Conservation (phyloP, 2,797 vertebrate species). For the Acipenser ruthenus region DNA sequence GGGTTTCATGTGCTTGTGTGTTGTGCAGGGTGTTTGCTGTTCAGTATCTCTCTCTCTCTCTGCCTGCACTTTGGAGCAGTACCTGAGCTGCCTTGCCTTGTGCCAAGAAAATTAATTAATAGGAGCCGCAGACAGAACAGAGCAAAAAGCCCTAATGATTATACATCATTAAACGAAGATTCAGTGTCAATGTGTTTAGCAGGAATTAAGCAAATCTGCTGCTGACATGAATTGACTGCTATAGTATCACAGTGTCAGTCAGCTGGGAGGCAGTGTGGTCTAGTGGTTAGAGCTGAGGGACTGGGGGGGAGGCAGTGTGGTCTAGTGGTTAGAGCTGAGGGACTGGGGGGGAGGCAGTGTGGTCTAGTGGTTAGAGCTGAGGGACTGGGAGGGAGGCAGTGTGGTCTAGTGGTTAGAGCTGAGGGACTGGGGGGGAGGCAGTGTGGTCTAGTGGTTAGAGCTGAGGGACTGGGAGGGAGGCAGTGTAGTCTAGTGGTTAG, state of each 20-base stretch:
- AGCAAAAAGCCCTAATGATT: slow-evolving; percentile 65
- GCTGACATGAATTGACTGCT: slow-evolving; percentile 80
- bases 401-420: slow-evolving; percentile 35
- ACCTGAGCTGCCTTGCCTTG: slow-evolving; percentile 46
- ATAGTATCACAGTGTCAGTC: slow-evolving; percentile 76
- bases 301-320: not conserved
- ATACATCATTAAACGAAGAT: slow-evolving; percentile 79
- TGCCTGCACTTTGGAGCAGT: slow-evolving; percentile 24
- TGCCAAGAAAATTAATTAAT: slow-evolving; percentile 50
- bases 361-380: not conserved
- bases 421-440: slow-evolving; percentile 49
- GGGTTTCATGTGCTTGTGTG: not conserved
- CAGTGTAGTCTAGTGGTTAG: slow-evolving; percentile 23
- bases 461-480: slow-evolving; percentile 20
- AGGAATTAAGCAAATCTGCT: slow-evolving; percentile 80
- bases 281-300: not conserved
- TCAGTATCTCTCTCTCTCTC: slow-evolving; percentile 24
- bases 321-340: not conserved
- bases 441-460: slow-evolving; percentile 40
- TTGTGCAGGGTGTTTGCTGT: slow-evolving; percentile 26
- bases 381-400: slow-evolving; percentile 38
- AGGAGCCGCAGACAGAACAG: slow-evolving; percentile 56
- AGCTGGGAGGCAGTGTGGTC: slow-evolving; percentile 61
- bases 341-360: not conserved
- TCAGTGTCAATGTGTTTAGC: slow-evolving; percentile 77